Evolutionary conservation across 2,113 vertebrate genomes (phyloP), one percentile per base, ranked within the genome.

Genomic region (Pagrus major): DNA sequence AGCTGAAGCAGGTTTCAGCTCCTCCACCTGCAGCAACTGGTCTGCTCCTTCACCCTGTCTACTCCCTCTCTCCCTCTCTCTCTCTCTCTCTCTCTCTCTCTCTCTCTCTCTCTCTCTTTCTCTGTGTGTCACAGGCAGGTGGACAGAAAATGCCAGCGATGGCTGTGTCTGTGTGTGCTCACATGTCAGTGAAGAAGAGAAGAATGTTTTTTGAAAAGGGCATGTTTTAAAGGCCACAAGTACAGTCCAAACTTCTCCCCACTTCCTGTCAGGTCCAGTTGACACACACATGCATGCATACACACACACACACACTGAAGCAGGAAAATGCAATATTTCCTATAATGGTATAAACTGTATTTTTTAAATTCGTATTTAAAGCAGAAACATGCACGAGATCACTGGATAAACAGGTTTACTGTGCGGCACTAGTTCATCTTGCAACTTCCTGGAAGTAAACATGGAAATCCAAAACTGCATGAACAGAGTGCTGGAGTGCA

Each of bases 121-220:
- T n/a, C n/a, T n/a, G n/a, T n/a, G n/a, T n/a, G n/a, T n/a, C n/a
- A n/a, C 39, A 77, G 27, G 66, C 58, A 66, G 83, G 74, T 83
- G 83, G 84, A 15, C 9, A 70, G 41, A 21, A 81, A 83, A 83
- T 85, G 86, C 85, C 86, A 87, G 56, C 25, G 31, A 21, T 59
- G 76, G 44, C 67, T 63, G 66, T 59, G 54, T 60, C 14, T 77
- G 33, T 52, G 31, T 86, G 61, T 33, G 33, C 76, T 68, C 75
- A 63, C 70, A 64, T 58, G 75, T 86, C 89, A 76, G 60, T 41
- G 35, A 51, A 64, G 56, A 68, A 58, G 76, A 83, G 58, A 42
- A 65, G 49, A 74, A 74, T 60, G 56, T 35, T 15, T 64, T 71
- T 27, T 84, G 83, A 87, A 87, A 91, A 89, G 87, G 89, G 78